Conservation (phyloP, 2,113 vertebrate genomes). For the Cyprinodon tularosa region DNA sequence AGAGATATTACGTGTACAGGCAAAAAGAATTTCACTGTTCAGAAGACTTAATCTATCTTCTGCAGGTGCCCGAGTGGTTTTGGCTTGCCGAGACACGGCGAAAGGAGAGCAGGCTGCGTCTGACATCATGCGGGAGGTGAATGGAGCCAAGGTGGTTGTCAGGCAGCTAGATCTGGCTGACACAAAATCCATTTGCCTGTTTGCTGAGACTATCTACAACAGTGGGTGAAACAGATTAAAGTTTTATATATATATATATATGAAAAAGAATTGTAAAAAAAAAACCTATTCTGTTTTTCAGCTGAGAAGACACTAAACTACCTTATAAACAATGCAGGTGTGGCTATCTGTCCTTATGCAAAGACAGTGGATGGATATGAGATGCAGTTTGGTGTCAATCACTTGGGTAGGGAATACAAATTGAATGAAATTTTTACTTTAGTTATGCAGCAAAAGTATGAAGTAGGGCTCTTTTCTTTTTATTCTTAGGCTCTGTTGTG, state of each 20-base stretch:
- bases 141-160: conserved; percentile 66
- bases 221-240: conserved; percentile 53
- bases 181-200: conserved; percentile 79
- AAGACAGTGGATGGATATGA: conserved; percentile 75
- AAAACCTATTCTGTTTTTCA: conserved; percentile 49
- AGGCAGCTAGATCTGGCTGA: conserved; percentile 76
- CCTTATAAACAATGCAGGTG: conserved; percentile 79
- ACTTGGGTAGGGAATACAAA: conserved; percentile 69
- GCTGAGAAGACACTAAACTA: conserved; percentile 74
- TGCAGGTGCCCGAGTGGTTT: conserved; percentile 73
- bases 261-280: too few relatives aligned
- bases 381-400: conserved; percentile 81
- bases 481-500: neutral
- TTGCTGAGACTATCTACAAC: conserved; percentile 77
- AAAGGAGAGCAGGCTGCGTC: conserved; percentile 72
- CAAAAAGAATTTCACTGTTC: neutral
- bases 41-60: neutral
- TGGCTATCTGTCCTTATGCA: conserved; percentile 68
- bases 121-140: conserved; percentile 71
- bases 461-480: neutral
- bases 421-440: neutral
- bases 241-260: too few relatives aligned
- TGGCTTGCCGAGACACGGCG: conserved; percentile 76
- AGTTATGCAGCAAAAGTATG: neutral
- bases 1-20: neutral